phyloP scores from a whole-genome alignment of 1,140 invertebrate genomes.

The Laodelphax striatellus region DNA sequence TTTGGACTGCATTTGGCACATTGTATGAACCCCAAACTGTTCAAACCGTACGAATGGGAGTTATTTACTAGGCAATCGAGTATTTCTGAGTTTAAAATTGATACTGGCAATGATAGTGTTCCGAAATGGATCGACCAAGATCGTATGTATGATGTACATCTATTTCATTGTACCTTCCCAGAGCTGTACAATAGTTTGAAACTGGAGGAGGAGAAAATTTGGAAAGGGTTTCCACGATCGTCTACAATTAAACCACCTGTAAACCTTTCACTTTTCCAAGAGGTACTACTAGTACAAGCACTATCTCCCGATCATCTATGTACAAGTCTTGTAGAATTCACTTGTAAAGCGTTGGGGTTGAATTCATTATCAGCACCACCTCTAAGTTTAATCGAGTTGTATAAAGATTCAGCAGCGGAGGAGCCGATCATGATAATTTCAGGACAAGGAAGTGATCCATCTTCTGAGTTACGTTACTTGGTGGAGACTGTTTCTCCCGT shows the following conservation, averaged over 20 bases:
- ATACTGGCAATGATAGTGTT: conserved; percentile 32
- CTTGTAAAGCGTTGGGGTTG: conserved; percentile 24
- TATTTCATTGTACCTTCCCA: conserved; percentile 36
- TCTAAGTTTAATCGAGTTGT: conserved; percentile 45
- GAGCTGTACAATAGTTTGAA: conserved; percentile 47
- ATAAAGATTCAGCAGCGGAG: conserved; percentile 39
- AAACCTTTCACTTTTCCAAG: conserved; percentile 62
- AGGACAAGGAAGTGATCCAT: conserved; percentile 70
- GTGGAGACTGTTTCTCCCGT: conserved; percentile 33
- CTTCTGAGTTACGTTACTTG: conserved; percentile 56
- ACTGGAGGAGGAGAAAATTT: conserved; percentile 47
- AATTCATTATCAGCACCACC: conserved; percentile 47
- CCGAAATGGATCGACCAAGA: conserved; percentile 56
- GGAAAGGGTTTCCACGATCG: conserved; percentile 52
- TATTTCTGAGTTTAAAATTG: conserved; percentile 41
- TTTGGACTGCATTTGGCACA: conserved; percentile 61
- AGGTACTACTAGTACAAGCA: conserved; percentile 69
- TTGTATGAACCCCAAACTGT: conserved; percentile 49
- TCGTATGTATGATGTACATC: conserved; percentile 40
- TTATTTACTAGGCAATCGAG: conserved; percentile 54
- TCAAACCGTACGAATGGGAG: conserved; percentile 66
- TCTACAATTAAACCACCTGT: conserved; percentile 26
- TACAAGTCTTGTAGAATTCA: background rate
- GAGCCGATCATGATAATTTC: conserved; percentile 69
- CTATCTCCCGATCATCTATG: conserved; percentile 71